phyloP scores from a whole-genome alignment of 2,113 vertebrate species.

The Amia ocellicauda region DNA sequence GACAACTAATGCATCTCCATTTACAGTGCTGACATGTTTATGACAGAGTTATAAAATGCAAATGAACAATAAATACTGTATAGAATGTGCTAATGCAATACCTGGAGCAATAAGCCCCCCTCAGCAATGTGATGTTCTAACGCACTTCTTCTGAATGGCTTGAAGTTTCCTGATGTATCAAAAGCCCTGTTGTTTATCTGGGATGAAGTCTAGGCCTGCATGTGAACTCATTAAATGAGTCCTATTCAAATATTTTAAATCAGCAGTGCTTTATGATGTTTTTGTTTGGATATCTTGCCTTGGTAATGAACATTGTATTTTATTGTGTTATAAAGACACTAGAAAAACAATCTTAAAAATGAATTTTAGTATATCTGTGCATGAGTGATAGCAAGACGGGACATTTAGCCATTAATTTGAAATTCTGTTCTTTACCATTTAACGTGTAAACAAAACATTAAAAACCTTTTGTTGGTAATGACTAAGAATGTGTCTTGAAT shows the following conservation, averaged over 20 bases:
- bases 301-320: not conserved
- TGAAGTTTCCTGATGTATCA: not conserved
- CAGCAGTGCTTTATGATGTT: not conserved
- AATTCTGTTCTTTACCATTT: not conserved
- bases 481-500: not conserved
- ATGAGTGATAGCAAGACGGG: too few relatives aligned
- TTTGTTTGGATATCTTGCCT: not conserved
- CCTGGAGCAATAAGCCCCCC: constrained; percentile 14
- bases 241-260: not conserved
- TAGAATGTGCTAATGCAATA: constrained; percentile 22
- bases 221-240: constrained; percentile 1
- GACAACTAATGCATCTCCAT: constrained; percentile 5
- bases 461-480: not conserved
- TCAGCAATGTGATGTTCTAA: not conserved
- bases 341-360: too few relatives aligned
- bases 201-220: not conserved
- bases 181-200: constrained; percentile 4
- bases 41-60: constrained; percentile 24
- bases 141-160: not conserved
- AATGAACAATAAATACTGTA: constrained; percentile 23
- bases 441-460: not conserved
- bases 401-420: not conserved
- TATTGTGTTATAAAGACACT: too few relatives aligned
- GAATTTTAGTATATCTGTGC: not conserved
- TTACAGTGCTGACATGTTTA: constrained; percentile 13